Evolutionary conservation across 2,888 invertebrate species (phyloP), one percentile per base, ranked within the genome.

Genomic region (Nomada goodeniana): DNA sequence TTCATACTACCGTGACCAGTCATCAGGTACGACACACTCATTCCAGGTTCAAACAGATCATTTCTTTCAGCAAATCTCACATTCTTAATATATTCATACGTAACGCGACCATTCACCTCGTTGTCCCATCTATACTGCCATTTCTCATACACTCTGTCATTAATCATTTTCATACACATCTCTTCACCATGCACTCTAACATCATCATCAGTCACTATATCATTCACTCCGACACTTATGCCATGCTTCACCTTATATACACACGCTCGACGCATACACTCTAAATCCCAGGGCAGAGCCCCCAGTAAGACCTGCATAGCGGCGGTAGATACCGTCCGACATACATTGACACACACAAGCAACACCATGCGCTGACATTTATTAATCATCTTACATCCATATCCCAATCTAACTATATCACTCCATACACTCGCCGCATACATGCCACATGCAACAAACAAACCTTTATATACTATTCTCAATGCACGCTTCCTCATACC

Each of bases 91-190:
- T 52, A 76, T 5, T 57, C 69, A 64, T 70, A 76, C 2, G 70
- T 70, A 0, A 70, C 57, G 0, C 76, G 0, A 10, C 70, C 71
- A 10, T 71, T 65, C 47, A 5, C 55, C 47, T 67, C 26, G 1
- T 20, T 42, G 26, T 71, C n/a, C 71, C 76, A 70, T 50, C 76
- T 63, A 5, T 3, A 15, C 11, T 76, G 70, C 76, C 76, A 76
- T 1, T 0, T 0, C 0, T 77, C 71, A 44, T 77, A 77, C 71
- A 47, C 15, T 9, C 50, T 52, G 1, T 64, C 47, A 26, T 50
- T 50, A 18, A 64, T 26, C 4, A 36, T 2, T 36, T 42, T 15
- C 10, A 60, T 7, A 36, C 60, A 60, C 1, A 36, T 42, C 7
- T 60, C 42, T 10, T 42, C 26, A 2, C 15, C 10, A 15, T 15